A percentile compares a stretch with the other conserved stretches of the same genome.
Evolutionary conservation across 2,113 vertebrate genomes (phyloP).

Genomic region (Phainopepla nitens): DNA sequence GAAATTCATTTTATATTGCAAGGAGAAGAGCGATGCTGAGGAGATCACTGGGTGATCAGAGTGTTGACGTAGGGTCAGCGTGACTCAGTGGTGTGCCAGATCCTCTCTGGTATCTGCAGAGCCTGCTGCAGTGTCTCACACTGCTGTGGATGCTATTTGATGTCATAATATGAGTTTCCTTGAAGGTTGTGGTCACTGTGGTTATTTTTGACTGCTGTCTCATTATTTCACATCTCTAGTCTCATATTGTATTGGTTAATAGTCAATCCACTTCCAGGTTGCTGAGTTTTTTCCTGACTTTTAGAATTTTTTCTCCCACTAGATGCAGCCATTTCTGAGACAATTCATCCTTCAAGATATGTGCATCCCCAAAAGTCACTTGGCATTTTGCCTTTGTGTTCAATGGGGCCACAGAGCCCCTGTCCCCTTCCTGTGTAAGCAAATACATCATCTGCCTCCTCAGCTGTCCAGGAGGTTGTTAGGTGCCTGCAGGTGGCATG

Average conservation of each 20-base stretch:
- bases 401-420: not conserved
- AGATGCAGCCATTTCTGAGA: not conserved
- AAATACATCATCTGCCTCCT: not conserved
- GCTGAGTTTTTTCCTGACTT: not conserved
- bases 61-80: not conserved
- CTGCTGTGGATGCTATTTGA: not conserved
- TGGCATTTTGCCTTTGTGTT: not conserved
- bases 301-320: not conserved
- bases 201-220: conserved; percentile 28
- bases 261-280: not conserved
- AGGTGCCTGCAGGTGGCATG: not conserved
- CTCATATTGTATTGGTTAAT: not conserved
- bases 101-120: not conserved
- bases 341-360: not conserved
- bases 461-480: not conserved
- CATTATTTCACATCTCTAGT: not conserved
- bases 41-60: not conserved
- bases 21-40: not conserved
- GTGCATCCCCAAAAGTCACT: not conserved
- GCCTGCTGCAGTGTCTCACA: not conserved
- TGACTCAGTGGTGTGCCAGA: not conserved
- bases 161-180: not conserved
- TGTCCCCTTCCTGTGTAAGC: not conserved
- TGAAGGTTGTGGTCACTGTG: not conserved
- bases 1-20: not conserved